Base-by-base conservation (phyloP, 2,113 vertebrate genomes). In the Clarias magur region DNA sequence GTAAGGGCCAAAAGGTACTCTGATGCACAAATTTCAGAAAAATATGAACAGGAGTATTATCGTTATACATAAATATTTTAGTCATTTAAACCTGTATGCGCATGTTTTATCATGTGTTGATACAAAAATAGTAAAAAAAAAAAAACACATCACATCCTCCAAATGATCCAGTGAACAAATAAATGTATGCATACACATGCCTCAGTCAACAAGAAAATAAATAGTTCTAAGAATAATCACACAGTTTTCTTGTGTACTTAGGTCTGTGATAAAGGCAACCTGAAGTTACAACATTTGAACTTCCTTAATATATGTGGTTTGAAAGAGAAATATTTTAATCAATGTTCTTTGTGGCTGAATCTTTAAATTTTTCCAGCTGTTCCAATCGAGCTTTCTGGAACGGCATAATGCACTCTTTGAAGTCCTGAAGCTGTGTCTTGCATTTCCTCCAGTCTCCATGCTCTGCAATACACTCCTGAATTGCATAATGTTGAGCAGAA, bases 381-480 rank as follows among this genome's bases (percentile, higher is more conserved):
- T 95, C 87, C 34, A 89, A 89, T 0, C 88, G 93, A 16, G 89
- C 86, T 1, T 90, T 94, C 91, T 97, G 96, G 84, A 93, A 94
- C 23, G 83, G 92, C 53, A 89, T 93, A 97, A 99, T 99, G 90
- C 98, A 99, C 48, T 97, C 93, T 53, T 94, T 96, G 56, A 99
- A 99, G 0, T 93, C 94, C 86, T 94, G 94, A 54, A 99, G 95
- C 78, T 97, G 92, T 0, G 13, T 11, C 91, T 98, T 97, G 93
- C 97, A 99, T 27, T 68, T 92, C 21, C 98, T 87, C 98, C 98
- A 99, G 94, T 99, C 98, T 93, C 95, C 97, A 73, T 95, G 91
- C n/a, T 95, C 95, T 0, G 96, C 96, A 97, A 99, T 99, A 92
- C 98, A 99, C 57, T 98, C 96, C 93, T 98, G 97, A 81, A 99